Evolutionary conservation across 1,140 invertebrate species (phyloP).

Genomic region (Heterodera schachtii): DNA sequence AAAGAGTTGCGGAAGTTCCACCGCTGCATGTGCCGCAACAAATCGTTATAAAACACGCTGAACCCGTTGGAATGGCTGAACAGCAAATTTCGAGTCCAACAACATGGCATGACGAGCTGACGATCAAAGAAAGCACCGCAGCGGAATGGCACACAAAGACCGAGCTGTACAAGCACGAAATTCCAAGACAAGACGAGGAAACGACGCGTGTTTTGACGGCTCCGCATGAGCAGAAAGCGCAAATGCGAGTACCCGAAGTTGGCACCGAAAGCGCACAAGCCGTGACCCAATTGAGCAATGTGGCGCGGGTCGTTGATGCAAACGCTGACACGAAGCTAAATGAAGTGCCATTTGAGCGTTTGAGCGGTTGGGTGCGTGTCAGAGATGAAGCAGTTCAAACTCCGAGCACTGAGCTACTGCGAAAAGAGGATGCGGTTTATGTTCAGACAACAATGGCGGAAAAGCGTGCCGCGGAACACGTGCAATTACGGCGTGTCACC

Average conservation of each 20-base stretch:
- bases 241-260: neutral
- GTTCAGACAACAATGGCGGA: conserved; percentile 2
- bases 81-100: neutral
- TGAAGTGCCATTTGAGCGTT: conserved; percentile 15
- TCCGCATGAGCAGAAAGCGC: neutral
- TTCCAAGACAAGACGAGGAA: neutral
- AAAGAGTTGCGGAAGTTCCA: neutral
- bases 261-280: conserved; percentile 7
- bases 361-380: neutral
- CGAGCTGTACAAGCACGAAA: neutral
- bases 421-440: neutral
- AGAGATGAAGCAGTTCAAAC: conserved; percentile 9
- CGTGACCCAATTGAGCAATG: conserved; percentile 4
- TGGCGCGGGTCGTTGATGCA: neutral
- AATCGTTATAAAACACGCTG: neutral
- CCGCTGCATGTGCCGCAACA: neutral
- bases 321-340: neutral
- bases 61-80: neutral
- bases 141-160: neutral
- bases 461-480: neutral
- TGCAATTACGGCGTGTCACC: neutral
- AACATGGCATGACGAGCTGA: neutral
- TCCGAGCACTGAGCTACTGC: neutral
- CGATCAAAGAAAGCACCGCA: neutral
- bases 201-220: neutral